phyloP scores from a whole-genome alignment of 2,888 invertebrate genomes.

The Disparrhopalites patrizii region DNA sequence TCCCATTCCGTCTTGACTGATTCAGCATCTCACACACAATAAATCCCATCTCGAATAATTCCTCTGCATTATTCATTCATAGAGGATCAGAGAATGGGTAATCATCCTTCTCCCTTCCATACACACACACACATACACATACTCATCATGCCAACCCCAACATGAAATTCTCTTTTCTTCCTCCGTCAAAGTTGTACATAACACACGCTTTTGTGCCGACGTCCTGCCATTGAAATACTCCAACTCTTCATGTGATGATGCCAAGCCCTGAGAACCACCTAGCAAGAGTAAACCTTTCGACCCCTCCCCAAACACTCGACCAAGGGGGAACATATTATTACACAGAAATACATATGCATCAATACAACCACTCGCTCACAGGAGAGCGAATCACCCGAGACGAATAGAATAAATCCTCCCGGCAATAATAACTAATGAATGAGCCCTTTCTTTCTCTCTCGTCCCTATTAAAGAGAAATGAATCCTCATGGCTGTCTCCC shows the following conservation, averaged over 20 bases:
- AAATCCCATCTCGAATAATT: conserved; percentile 47
- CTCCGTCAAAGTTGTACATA: no score
- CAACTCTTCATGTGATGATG: no score
- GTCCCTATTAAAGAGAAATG: no score
- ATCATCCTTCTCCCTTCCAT: conserved; percentile 47
- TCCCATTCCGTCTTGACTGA: conserved; percentile 29
- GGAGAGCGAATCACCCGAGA: conserved; percentile 32
- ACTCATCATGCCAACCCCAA: conserved; percentile 5
- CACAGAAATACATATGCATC: no score
- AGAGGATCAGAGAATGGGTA: conserved; percentile 46
- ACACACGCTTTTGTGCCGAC: no score
- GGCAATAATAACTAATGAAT: conserved; percentile 49
- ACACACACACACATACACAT: not conserved
- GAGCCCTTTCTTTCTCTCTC: conserved; percentile 27
- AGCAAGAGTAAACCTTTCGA: no score
- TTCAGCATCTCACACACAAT: conserved; percentile 48
- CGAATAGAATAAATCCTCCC: conserved; percentile 46
- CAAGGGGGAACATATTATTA: no score
- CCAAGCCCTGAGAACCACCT: no score
- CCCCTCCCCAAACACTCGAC: no score
- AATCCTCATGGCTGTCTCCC: not conserved
- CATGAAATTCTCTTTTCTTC: no score
- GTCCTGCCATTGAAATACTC: no score
- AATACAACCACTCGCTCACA: no score
- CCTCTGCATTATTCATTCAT: conserved; percentile 47